These are phyloP conservation scores for Branchipolynoe longqiensis DNA, from an alignment of 2,888 invertebrate genomes.

Conservation along the genomic window DNA sequence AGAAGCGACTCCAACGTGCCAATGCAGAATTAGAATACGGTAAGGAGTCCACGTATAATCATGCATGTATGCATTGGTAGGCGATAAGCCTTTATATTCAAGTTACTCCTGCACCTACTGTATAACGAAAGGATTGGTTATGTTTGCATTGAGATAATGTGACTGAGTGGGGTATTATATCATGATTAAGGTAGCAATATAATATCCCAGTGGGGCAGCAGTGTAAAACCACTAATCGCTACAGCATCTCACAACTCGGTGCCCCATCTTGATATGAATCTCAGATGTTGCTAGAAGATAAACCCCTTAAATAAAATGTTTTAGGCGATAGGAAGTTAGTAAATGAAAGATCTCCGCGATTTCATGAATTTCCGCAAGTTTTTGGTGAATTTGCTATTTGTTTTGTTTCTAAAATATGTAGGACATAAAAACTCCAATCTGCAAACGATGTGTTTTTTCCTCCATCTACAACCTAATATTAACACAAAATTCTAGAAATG, in stretches of 20 bases:
- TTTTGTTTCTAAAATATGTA: not conserved
- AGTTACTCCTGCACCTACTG: not conserved
- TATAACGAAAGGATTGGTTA: not conserved
- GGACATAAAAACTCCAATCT: no score
- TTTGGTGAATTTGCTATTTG: not conserved
- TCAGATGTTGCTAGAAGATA: not conserved
- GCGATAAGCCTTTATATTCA: not conserved
- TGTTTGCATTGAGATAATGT: not conserved
- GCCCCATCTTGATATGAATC: not conserved
- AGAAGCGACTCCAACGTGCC: constrained; percentile 90
- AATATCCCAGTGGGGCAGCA: not conserved
- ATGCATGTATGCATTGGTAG: not conserved
- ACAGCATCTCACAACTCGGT: not conserved
- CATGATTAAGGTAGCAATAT: not conserved
- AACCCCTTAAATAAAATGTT: not conserved
- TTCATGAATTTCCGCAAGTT: not conserved
- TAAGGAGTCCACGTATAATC: constrained; percentile 66
- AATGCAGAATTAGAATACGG: constrained; percentile 92
- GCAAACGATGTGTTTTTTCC: no score
- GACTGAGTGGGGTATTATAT: not conserved
- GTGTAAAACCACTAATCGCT: not conserved
- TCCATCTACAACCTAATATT: no score
- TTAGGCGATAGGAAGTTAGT: not conserved
- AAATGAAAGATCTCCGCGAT: not conserved
- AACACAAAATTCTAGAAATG: no score